Evolutionary conservation across 2,113 vertebrate genomes (phyloP), one percentile per base, ranked within the genome.

Genomic region (Cisticola juncidis): DNA sequence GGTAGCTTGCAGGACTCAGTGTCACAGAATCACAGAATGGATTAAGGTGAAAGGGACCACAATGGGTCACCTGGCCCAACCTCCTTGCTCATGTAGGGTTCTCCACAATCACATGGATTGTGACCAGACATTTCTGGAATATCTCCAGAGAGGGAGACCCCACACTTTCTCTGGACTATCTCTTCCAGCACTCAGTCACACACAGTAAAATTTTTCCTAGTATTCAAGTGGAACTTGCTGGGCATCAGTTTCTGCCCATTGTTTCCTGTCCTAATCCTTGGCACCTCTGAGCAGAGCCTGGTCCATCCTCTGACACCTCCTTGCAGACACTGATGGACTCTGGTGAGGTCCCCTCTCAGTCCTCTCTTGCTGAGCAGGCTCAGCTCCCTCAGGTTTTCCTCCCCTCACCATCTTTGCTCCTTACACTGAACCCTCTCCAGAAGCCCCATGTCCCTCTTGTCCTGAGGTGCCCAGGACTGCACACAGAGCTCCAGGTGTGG

Each of bases 211-310:
- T 4, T 53, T 26, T 66, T 25, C 9, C 7, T 60, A 4, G 2
- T 9, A 1, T 31, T 74, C 20, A 60, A 29, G 13, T 53, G 38
- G n/a, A 60, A n/a, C 29, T 47, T 68, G 17, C 21, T n/a, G 33
- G 23, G 9, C 9, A 53, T 17, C 53, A 25, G 5, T 66, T 38
- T 68, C 33, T 38, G 6, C 19, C 15, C 0, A 0, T 24, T 73
- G 5, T 2, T 44, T 51, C 33, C 33, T 38, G 23, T 51, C 10
- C 14, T 18, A 4, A 21, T 18, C 13, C 45, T 25, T 28, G 24
- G 11, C 24, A 53, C 23, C 7, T 0, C 3, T 1, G 28, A 29
- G 45, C 16, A 60, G 45, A 60, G 38, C 20, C 13, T 74, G 38
- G 11, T 36, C n/a, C 53, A 29, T 25, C 15, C 44, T n/a, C 16